phyloP scores from a whole-genome alignment of 1,140 invertebrate genomes.

The Babylonia areolata region DNA sequence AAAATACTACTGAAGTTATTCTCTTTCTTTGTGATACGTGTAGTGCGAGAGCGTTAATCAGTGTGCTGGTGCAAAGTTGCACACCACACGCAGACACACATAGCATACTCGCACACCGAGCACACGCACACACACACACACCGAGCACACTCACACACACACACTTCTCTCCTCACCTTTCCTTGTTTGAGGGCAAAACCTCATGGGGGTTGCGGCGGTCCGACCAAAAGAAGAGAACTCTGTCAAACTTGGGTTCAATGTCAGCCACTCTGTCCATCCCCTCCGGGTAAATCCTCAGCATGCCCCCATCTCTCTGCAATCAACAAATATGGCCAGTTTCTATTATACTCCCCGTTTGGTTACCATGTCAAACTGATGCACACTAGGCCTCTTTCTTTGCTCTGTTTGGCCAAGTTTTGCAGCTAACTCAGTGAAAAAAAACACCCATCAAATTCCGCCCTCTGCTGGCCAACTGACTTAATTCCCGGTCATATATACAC shows the following conservation, averaged over 20 bases:
- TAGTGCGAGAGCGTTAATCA: no score
- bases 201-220: conserved; percentile 97
- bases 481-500: no score
- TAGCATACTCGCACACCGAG: not conserved
- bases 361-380: no score
- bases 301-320: conserved; percentile 81
- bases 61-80: no score
- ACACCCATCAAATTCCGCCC: no score
- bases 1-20: no score
- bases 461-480: no score
- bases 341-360: no score
- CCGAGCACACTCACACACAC: not conserved
- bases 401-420: no score
- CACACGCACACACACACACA: not conserved
- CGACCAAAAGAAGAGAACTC: conserved; percentile 98
- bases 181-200: conserved; percentile 92
- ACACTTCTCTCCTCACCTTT: conserved; percentile 76
- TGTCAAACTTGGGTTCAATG: conserved; percentile 94
- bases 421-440: no score
- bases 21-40: not conserved
- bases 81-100: not conserved
- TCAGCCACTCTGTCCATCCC: conserved; percentile 89
- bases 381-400: no score
- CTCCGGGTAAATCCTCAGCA: conserved; percentile 92
- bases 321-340: no score